Evolutionary conservation across 2,888 invertebrate genomes (phyloP).

Genomic region (Noctua comes): DNA sequence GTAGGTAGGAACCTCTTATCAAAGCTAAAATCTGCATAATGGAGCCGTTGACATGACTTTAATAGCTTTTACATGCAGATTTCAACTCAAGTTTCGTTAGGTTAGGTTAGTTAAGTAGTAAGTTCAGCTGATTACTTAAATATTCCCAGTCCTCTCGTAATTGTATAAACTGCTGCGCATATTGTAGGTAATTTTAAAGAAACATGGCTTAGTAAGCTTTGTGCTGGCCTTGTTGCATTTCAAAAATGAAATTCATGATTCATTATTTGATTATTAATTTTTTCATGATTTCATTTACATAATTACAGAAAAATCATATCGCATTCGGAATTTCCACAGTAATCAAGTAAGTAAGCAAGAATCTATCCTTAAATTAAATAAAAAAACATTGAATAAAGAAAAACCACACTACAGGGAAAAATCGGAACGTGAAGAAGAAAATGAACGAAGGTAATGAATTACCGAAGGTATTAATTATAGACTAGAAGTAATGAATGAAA

Average conservation of each 20-base stretch:
- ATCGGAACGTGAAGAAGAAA: neutral
- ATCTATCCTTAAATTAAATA: neutral
- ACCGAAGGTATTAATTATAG: neutral
- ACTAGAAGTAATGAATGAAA: conserved; percentile 7
- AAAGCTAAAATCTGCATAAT: conserved; percentile 3
- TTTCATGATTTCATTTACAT: too few species aligned
- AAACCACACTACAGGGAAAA: conserved; percentile 9
- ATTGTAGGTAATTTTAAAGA: neutral
- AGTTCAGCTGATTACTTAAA: neutral
- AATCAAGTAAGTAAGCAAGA: neutral
- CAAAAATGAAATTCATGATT: neutral
- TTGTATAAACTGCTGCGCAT: neutral
- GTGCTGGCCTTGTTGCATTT: neutral
- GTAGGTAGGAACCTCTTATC: neutral
- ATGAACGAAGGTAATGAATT: neutral
- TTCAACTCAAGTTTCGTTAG: neutral
- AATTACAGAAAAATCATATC: conserved; percentile 1
- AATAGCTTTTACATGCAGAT: conserved; percentile 24
- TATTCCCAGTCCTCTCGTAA: neutral
- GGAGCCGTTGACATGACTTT: conserved; percentile 3
- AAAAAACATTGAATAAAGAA: neutral
- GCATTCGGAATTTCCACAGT: neutral
- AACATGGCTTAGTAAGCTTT: neutral
- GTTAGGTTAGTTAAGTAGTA: neutral
- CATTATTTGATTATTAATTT: too few species aligned